Base-by-base conservation (phyloP, 2,797 vertebrate species). In the Acridotheres tristis region DNA sequence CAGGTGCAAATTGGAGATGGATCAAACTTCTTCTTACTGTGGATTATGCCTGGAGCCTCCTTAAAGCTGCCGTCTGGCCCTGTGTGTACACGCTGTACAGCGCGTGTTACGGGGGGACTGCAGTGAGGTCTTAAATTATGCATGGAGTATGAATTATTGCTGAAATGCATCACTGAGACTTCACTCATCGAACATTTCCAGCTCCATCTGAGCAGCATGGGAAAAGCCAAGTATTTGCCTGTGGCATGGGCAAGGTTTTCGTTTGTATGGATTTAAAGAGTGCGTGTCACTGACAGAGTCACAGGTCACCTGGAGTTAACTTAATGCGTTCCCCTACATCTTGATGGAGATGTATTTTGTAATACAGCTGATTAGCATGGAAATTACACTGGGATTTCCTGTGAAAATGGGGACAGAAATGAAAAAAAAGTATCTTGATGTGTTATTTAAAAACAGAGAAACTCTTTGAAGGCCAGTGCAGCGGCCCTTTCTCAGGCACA, bases 1-100 rank as follows among this genome's bases (percentile, higher is more conserved):
- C 95, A 97, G 95, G 96, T 97, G 96, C 91, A 96, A 95, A 96
- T 69, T 95, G 89, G 92, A 93, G 91, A 93, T 74, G 85, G 94
- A 96, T 96, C 95, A 96, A 95, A 84, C 89, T 96, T 59, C 63
- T 74, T 62, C 93, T 88, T 84, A 11, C 74, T 67, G 85, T 11
- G 45, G 80, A 94, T 96, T 93, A 59, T 38, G 96, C 96, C 94
- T 91, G 89, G 89, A 95, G 96, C 94, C 80, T 84, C 94, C 96
- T 94, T 86, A 88, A 91, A 94, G 94, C 94, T 50, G 88, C 82
- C 0, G 76, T 51, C 89, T 93, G 90, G 85, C 85, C 79, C 78
- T 47, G 42, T 61, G 88, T 88, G 91, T 88, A 79, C 85, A 51
- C 0, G 3, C 67, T 40, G 85, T 54, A 72, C 40, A 17, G 72